Conservation (phyloP, 1,140 invertebrate genomes). For the Cheumatopsyche charites region DNA sequence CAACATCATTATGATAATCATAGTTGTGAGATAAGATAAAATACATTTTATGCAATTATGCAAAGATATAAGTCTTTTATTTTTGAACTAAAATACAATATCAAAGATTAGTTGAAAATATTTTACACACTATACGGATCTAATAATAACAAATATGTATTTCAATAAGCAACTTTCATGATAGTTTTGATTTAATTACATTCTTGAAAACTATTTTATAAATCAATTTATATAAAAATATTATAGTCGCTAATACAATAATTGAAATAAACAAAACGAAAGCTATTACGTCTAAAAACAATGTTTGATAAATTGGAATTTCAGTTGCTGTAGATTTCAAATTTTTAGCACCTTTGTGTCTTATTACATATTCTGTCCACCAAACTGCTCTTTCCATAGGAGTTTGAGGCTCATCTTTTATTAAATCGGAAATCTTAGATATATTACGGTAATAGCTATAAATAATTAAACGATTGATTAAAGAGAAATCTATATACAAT, state of each 20-base stretch:
- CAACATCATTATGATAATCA: too few relatives aligned
- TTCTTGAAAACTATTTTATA: not conserved
- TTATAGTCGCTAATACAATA: too few relatives aligned
- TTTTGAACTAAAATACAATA: too few relatives aligned
- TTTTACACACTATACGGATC: too few relatives aligned
- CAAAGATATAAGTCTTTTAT: too few relatives aligned
- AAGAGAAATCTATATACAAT: too few relatives aligned
- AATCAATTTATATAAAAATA: too few relatives aligned
- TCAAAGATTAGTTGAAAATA: too few relatives aligned
- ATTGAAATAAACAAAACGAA: conserved; percentile 18
- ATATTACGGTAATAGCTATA: conserved; percentile 53
- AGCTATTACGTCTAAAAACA: conserved; percentile 60
- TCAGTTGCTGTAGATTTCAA: conserved; percentile 57
- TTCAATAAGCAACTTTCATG: too few relatives aligned
- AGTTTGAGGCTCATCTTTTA: conserved; percentile 52
- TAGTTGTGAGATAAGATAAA: too few relatives aligned
- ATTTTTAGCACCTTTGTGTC: conserved; percentile 60
- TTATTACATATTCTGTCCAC: conserved; percentile 61
- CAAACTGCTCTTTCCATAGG: conserved; percentile 58
- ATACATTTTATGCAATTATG: too few relatives aligned
- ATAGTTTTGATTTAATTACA: not conserved
- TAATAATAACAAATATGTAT: too few relatives aligned
- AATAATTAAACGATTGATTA: conserved; percentile 1
- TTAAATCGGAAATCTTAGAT: conserved; percentile 49
- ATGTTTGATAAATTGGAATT: conserved; percentile 61